Percentiles rank a stretch among this genome's conserved stretches.
These are phyloP conservation scores for Momotus momota DNA, from an alignment of 2,797 vertebrate species.

Conservation along the genomic window DNA sequence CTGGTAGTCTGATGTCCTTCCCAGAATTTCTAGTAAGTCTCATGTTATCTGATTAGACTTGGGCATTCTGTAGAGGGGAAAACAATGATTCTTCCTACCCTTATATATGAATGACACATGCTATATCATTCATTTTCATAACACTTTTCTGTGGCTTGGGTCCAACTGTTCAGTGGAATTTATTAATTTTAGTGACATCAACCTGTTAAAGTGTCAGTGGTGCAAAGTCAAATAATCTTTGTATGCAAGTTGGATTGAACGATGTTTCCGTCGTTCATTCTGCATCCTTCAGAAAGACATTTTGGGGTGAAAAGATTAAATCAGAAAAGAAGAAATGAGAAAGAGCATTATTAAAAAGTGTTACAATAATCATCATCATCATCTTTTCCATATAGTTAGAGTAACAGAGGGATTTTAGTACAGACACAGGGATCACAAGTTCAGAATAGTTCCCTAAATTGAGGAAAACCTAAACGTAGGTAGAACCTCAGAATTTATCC, in stretches of 20 bases:
- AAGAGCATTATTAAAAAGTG: neutral
- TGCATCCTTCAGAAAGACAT: neutral
- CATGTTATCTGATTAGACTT: constrained; percentile 24
- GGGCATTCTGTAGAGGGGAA: constrained; percentile 31
- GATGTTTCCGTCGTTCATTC: constrained; percentile 16
- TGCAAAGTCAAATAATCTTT: constrained; percentile 26
- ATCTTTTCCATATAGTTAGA: neutral
- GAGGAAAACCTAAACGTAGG: neutral
- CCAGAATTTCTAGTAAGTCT: neutral
- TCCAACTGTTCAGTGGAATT: constrained; percentile 17
- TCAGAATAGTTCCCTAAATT: neutral
- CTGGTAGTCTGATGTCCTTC: constrained; percentile 10
- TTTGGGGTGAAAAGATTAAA: neutral
- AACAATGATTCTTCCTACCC: neutral
- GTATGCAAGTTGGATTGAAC: constrained; percentile 19
- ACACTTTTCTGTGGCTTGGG: neutral
- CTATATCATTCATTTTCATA: constrained; percentile 16
- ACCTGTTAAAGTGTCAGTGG: constrained; percentile 13
- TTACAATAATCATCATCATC: neutral
- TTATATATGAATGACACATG: neutral
- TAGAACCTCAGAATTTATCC: neutral
- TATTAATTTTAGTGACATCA: constrained; percentile 50
- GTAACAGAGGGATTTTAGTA: neutral
- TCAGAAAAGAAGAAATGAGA: neutral
- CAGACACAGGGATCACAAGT: neutral